phyloP scores from a whole-genome alignment of 1,140 invertebrate species.

The Neodiprion fabricii region DNA sequence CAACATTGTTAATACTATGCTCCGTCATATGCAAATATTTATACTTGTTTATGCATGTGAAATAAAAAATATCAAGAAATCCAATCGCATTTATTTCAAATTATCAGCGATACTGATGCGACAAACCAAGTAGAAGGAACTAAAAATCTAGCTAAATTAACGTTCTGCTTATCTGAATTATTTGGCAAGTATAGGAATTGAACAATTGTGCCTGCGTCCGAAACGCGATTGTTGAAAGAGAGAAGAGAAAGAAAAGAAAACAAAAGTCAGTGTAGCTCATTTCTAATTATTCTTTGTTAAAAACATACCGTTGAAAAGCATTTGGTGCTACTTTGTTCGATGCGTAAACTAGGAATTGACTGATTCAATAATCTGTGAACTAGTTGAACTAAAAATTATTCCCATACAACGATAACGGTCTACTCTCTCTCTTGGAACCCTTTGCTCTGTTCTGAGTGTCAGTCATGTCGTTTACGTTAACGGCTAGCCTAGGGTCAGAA shows the following conservation, averaged over 20 bases:
- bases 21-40: no score
- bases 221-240: background rate
- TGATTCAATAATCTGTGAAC: background rate
- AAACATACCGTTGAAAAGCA: background rate
- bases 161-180: slow-evolving; percentile 30
- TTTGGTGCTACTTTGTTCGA: background rate
- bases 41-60: background rate
- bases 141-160: slow-evolving; percentile 35
- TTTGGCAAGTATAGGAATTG: slow-evolving; percentile 48
- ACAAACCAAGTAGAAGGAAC: slow-evolving; percentile 16
- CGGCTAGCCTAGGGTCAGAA: slow-evolving; percentile 49
- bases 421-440: slow-evolving; percentile 40
- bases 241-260: background rate
- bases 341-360: background rate
- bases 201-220: background rate
- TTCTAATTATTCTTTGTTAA: background rate
- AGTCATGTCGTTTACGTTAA: slow-evolving; percentile 34
- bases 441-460: slow-evolving; percentile 14
- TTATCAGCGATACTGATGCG: background rate
- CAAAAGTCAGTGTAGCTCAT: background rate
- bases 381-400: slow-evolving; percentile 39
- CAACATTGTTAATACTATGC: no score
- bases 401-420: slow-evolving; percentile 48
- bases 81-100: background rate
- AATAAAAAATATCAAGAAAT: background rate